phyloP scores from a whole-genome alignment of 1,140 invertebrate genomes.

The Eurosta solidaginis region DNA sequence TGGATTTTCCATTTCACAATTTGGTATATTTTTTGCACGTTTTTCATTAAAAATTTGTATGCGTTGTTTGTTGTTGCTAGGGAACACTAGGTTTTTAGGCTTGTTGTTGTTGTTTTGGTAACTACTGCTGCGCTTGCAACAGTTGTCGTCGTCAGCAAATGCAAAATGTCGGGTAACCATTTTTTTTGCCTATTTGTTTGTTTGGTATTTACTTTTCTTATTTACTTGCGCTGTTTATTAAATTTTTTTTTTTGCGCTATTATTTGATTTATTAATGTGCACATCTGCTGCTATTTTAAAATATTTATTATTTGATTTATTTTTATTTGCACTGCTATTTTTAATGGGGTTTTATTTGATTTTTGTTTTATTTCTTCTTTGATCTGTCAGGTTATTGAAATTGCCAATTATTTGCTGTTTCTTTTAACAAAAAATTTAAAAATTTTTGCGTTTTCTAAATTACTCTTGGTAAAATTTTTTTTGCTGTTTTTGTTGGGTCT shows the following conservation, averaged over 20 bases:
- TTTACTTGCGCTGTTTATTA: not conserved
- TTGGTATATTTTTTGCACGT: not conserved
- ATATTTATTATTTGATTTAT: not conserved
- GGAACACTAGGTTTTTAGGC: not conserved
- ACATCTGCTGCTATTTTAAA: not conserved
- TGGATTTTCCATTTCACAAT: not conserved
- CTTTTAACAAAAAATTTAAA: not conserved
- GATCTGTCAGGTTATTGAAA: not conserved
- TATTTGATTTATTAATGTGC: not conserved
- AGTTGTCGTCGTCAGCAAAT: not conserved
- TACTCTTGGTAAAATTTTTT: not conserved
- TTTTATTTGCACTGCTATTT: not conserved
- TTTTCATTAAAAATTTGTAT: not conserved
- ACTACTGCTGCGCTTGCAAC: not conserved
- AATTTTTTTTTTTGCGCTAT: not conserved
- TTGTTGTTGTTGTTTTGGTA: not conserved
- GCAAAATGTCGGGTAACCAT: conserved; percentile 9
- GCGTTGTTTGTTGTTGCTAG: not conserved
- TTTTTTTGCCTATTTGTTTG: conserved; percentile 4
- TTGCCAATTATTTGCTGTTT: conserved; percentile 10
- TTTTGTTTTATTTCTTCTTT: not conserved
- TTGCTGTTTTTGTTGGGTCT: not conserved
- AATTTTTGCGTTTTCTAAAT: not conserved
- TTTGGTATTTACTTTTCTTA: not conserved
- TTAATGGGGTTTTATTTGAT: not conserved